phyloP scores from a whole-genome alignment of 2,888 invertebrate species.

The Lumbricus terrestris region DNA sequence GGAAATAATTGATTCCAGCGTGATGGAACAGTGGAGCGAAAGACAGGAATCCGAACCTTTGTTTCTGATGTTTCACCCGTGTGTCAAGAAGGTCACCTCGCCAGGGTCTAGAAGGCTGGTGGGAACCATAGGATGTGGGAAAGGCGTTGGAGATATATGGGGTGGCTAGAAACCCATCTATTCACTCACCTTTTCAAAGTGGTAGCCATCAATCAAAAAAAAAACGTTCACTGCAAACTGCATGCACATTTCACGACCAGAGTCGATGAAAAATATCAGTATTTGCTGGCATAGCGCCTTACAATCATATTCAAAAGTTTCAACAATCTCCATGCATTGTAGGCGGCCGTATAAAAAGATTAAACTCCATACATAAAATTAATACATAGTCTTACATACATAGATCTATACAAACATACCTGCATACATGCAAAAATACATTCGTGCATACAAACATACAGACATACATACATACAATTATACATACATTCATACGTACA shows the following conservation, averaged over 20 bases:
- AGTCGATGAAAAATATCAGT: neutral
- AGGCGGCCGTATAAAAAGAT: neutral
- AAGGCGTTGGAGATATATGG: neutral
- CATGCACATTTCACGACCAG: neutral
- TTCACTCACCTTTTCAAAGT: neutral
- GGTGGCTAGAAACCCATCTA: neutral
- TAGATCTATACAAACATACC: no score
- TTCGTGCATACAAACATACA: no score
- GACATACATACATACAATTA: no score
- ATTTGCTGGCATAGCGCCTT: neutral
- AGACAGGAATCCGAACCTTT: neutral
- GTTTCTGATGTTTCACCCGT: neutral
- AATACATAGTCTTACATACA: no score
- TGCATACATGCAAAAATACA: no score
- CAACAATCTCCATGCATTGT: no score
- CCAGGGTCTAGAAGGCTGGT: neutral
- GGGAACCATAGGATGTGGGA: neutral
- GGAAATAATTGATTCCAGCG: neutral
- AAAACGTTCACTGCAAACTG: no score
- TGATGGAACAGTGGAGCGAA: neutral
- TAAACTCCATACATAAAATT: no score
- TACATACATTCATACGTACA: no score
- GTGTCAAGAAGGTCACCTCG: neutral
- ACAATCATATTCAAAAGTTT: neutral
- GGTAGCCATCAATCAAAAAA: neutral